Evolutionary conservation across 2,113 vertebrate genomes (phyloP).

Genomic region (Semicossyphus pulcher): DNA sequence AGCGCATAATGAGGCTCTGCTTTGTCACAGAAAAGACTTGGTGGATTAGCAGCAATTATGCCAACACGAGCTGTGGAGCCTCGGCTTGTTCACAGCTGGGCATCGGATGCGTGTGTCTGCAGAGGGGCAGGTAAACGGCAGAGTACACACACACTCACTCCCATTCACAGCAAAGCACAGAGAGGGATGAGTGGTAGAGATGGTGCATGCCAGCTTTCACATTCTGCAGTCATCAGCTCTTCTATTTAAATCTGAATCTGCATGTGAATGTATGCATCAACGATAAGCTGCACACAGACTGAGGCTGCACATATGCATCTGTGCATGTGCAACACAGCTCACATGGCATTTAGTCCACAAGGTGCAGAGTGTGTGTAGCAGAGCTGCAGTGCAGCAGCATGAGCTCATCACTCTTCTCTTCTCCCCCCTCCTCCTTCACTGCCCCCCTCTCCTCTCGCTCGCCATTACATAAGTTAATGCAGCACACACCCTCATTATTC

Average conservation of each 20-base stretch:
- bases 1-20: slow-evolving; percentile 35
- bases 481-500: slow-evolving; percentile 78
- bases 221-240: slow-evolving; percentile 10
- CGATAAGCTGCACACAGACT: not conserved
- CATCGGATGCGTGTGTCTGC: slow-evolving; percentile 5
- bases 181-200: not conserved
- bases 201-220: not conserved
- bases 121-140: slow-evolving; percentile 41
- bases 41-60: slow-evolving; percentile 42
- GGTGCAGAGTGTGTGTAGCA: slow-evolving; percentile 60
- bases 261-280: too few species aligned
- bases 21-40: slow-evolving; percentile 27
- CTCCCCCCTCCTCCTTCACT: slow-evolving; percentile 8
- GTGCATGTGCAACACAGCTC: slow-evolving; percentile 19
- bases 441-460: slow-evolving; percentile 45
- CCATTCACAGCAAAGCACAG: slow-evolving; percentile 15
- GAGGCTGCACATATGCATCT: slow-evolving; percentile 5
- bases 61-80: slow-evolving; percentile 25
- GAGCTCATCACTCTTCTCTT: slow-evolving; percentile 78
- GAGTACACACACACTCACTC: not conserved
- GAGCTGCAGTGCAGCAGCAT: slow-evolving; percentile 83
- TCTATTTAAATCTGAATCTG: not conserved
- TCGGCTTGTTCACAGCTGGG: slow-evolving; percentile 30
- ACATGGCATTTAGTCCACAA: slow-evolving; percentile 45
- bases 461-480: slow-evolving; percentile 83